phyloP scores from a whole-genome alignment of 2,113 vertebrate species.

The Sebastes schlegelii region DNA sequence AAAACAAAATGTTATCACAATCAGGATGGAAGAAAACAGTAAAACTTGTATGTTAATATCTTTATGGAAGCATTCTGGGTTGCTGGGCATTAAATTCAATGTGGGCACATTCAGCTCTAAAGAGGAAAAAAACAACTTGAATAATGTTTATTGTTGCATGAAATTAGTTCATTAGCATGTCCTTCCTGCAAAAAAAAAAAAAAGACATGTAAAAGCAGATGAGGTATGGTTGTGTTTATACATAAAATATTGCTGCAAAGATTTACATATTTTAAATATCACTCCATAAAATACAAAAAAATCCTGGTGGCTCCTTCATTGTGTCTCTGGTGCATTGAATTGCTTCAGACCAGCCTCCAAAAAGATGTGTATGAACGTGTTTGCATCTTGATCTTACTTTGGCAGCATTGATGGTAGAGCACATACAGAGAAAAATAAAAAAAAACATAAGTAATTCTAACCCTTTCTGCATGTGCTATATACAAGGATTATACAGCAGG shows the following conservation, averaged over 20 bases:
- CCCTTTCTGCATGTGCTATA: conserved; percentile 14
- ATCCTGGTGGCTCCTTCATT: background rate
- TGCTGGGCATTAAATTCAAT: background rate
- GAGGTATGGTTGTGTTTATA: background rate
- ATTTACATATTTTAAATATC: background rate
- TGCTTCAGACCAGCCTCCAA: background rate
- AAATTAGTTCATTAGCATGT: background rate
- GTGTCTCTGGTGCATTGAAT: background rate
- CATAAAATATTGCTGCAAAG: no score
- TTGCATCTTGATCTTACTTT: background rate
- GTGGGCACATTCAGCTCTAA: background rate
- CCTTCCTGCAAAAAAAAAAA: background rate
- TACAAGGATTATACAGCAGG: conserved; percentile 37
- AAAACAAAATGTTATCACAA: background rate
- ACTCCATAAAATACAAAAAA: background rate
- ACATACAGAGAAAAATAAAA: background rate
- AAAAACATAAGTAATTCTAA: background rate
- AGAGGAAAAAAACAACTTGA: background rate
- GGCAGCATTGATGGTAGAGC: background rate
- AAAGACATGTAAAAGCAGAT: background rate
- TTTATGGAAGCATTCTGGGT: background rate
- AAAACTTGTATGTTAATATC: background rate
- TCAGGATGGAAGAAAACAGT: background rate
- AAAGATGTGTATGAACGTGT: background rate
- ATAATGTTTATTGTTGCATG: background rate